A percentile compares a stretch with the other conserved stretches of the same genome.
phyloP scores from a whole-genome alignment of 1,140 invertebrate species.

The Hetaerina americana region DNA sequence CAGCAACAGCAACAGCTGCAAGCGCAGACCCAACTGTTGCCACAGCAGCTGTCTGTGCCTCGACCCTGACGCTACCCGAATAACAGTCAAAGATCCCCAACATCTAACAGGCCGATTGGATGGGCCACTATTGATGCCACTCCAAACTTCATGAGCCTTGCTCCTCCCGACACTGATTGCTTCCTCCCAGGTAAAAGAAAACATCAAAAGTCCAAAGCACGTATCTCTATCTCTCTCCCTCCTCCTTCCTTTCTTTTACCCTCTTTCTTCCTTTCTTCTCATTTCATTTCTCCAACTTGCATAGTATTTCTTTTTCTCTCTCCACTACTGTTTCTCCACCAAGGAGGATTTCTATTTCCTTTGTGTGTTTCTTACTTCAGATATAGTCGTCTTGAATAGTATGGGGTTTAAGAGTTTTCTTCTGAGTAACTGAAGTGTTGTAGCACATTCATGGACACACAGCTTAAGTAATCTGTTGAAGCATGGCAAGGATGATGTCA shows the following conservation, averaged over 20 bases:
- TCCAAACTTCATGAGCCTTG: constrained; percentile 23
- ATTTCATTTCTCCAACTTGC: no score
- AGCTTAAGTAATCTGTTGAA: constrained; percentile 9
- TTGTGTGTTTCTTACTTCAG: no score
- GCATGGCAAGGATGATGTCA: no score
- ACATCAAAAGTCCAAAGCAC: not conserved
- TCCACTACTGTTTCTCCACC: no score
- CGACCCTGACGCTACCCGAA: constrained; percentile 11
- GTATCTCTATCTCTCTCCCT: not conserved
- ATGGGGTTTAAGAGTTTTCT: no score
- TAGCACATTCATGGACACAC: constrained; percentile 16
- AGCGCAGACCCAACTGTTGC: not conserved
- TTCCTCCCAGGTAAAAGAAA: not conserved
- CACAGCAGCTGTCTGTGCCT: not conserved
- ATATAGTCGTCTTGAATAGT: no score
- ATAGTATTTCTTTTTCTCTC: no score
- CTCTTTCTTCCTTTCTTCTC: not conserved
- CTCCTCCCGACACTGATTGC: constrained; percentile 13
- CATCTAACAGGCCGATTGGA: constrained; percentile 20
- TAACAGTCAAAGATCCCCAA: constrained; percentile 15
- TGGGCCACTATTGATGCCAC: constrained; percentile 23
- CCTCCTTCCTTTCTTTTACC: not conserved
- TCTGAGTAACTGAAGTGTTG: not conserved
- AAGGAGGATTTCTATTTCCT: no score
- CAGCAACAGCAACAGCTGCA: not conserved